These are phyloP conservation scores for Corbicula japonica DNA, from an alignment of 2,888 invertebrate species.

Conservation along the genomic window DNA sequence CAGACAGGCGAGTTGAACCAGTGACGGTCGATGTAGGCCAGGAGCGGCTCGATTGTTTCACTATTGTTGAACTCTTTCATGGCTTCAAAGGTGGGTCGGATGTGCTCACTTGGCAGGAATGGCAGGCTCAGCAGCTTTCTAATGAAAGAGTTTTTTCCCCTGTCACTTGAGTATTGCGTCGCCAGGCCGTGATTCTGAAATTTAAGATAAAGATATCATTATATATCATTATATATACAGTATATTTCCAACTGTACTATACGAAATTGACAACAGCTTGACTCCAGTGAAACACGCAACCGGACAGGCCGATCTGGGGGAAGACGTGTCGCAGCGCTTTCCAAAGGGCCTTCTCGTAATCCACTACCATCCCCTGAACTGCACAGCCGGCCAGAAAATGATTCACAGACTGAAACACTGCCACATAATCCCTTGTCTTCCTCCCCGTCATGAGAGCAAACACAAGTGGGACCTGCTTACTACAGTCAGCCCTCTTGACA, in stretches of 20 bases:
- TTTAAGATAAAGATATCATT: no score
- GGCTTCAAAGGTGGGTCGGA: not conserved
- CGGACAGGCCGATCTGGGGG: not conserved
- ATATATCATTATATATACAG: no score
- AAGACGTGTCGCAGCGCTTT: not conserved
- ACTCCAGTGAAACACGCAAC: not conserved
- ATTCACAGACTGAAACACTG: constrained; percentile 1
- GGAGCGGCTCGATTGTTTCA: not conserved
- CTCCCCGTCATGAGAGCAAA: not conserved
- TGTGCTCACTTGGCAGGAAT: not conserved
- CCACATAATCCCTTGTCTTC: not conserved
- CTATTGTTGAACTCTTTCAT: not conserved
- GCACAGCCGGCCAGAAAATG: no score
- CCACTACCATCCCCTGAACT: not conserved
- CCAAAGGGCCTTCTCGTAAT: not conserved
- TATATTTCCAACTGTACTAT: no score
- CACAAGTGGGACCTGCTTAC: not conserved
- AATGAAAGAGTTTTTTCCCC: not conserved
- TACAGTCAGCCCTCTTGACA: not conserved
- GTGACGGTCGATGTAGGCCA: not conserved
- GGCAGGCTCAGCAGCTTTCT: not conserved
- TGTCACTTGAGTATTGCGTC: not conserved
- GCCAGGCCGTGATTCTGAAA: no score
- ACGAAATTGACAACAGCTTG: no score
- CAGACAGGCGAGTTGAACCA: no score